Evolutionary conservation across 2,113 vertebrate genomes (phyloP).

Genomic region (Speoplatyrhinus poulsoni): DNA sequence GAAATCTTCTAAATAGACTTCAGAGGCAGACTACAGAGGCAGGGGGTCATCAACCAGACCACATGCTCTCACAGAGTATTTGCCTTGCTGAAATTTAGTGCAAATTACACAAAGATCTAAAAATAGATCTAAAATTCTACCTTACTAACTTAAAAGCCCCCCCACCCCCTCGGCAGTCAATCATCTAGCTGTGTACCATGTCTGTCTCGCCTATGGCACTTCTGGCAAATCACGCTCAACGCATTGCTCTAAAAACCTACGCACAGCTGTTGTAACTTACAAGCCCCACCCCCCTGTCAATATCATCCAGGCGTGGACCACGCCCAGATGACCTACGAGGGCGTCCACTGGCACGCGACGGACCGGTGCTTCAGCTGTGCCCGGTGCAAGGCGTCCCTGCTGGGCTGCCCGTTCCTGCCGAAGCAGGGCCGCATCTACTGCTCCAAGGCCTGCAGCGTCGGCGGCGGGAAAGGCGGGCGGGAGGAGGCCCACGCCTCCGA

Average conservation of each 20-base stretch:
- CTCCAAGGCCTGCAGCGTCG: constrained; percentile 87
- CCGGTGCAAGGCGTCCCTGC: constrained; percentile 89
- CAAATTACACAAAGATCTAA: too few relatives aligned
- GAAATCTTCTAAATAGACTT: too few relatives aligned
- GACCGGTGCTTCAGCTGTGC: constrained; percentile 93
- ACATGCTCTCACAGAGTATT: neutral
- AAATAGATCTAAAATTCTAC: too few relatives aligned
- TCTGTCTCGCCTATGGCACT: too few relatives aligned
- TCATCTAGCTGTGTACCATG: neutral
- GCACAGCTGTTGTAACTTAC: too few relatives aligned
- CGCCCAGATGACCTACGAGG: constrained; percentile 96
- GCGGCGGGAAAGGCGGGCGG: constrained; percentile 65
- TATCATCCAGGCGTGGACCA: constrained; percentile 87
- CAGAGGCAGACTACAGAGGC: too few relatives aligned
- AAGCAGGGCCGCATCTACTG: constrained; percentile 94
- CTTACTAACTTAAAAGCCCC: too few relatives aligned
- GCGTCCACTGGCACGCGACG: constrained; percentile 94
- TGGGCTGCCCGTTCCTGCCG: constrained; percentile 94
- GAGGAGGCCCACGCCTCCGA: constrained; percentile 90
- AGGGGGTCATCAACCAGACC: too few relatives aligned
- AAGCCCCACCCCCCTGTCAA: neutral
- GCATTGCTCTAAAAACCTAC: too few relatives aligned
- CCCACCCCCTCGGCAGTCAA: neutral
- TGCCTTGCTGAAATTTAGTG: too few relatives aligned
- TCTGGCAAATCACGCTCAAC: too few relatives aligned